Evolutionary conservation across 2,797 vertebrate genomes (phyloP), one percentile per base, ranked within the genome.

Genomic region (Enteromius thamalakanensis): DNA sequence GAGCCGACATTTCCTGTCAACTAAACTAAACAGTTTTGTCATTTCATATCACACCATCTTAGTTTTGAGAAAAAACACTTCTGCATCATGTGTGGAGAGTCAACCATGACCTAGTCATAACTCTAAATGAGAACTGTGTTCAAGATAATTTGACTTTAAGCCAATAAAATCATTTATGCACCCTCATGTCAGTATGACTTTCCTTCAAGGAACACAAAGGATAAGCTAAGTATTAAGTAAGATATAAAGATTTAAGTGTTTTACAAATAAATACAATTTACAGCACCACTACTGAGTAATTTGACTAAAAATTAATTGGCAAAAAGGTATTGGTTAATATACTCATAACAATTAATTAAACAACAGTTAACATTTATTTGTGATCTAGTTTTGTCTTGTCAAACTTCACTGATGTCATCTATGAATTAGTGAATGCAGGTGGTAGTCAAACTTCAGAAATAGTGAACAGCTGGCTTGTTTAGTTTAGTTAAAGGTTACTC

Each of bases 1-100:
- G 34, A 76, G 47, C 34, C 55, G 81, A 58, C 71, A 76, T 68
- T 82, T 82, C 34, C 58, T 11, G 51, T 19, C 79, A 26, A 26
- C 26, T 26, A 26, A 71, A 76, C 34, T 40, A 4, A 29, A 58
- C 17, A 70, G 55, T 72, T 71, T 47, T 72, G 55, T 47, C 14
- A 51, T 15, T 26, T 64, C n/a, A 47, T 51, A 23, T 62, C 29
- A 37, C 19, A 51, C n/a, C 26, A 72, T 10, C 49, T 14, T 49
- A 53, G 3, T 23, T 68, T 79, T 68, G n/a, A 69, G 65, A 69
- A 79, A 58, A 58, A 12, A 34, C 17, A 64, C 21, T 32, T 34
- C 12, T 23, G 76, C 45, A 19, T 53, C 32, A 15, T 23, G 29
- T 58, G 19, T 17, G 76, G 29, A 65, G 12, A 67, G 76, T 65